These are phyloP conservation scores for Mythimna albipuncta DNA, from an alignment of 2,888 invertebrate species.

Conservation along the genomic window DNA sequence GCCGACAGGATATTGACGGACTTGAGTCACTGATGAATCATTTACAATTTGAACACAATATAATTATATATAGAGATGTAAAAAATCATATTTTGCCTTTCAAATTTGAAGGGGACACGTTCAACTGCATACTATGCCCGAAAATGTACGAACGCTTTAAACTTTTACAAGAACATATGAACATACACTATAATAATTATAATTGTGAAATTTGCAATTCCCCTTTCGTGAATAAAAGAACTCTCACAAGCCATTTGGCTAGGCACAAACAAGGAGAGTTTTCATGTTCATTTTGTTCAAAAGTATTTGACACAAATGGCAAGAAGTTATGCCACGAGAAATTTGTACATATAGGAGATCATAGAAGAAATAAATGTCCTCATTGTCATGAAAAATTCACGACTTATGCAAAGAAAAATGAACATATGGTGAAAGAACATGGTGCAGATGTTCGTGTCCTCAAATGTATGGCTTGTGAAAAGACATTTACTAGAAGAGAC, in stretches of 20 bases:
- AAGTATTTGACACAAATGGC: slow-evolving; percentile 49
- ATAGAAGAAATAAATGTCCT: slow-evolving; percentile 55
- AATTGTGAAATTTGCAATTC: slow-evolving; percentile 68
- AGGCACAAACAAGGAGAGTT: slow-evolving; percentile 57
- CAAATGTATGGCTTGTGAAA: slow-evolving; percentile 59
- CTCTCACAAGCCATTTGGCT: slow-evolving; percentile 34
- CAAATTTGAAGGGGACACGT: slow-evolving; percentile 49
- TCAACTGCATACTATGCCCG: slow-evolving; percentile 48
- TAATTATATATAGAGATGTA: slow-evolving; percentile 50
- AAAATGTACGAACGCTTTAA: slow-evolving; percentile 52
- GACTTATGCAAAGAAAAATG: slow-evolving; percentile 39
- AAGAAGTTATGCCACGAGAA: slow-evolving; percentile 58
- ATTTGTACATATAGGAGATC: slow-evolving; percentile 39
- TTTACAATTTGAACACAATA: slow-evolving; percentile 40
- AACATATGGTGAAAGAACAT: slow-evolving; percentile 54
- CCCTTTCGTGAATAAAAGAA: slow-evolving; percentile 77
- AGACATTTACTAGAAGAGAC: slow-evolving; percentile 39
- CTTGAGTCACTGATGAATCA: slow-evolving; percentile 46
- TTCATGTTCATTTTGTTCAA: slow-evolving; percentile 47
- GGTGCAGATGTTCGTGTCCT: slow-evolving; percentile 32
- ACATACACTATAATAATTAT: slow-evolving; percentile 58
- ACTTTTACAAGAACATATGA: slow-evolving; percentile 60
- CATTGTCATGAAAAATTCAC: slow-evolving; percentile 50
- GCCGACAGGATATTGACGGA: slow-evolving; percentile 37
- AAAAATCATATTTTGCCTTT: slow-evolving; percentile 60